Evolutionary conservation across 2,113 vertebrate species (phyloP), one percentile per base, ranked within the genome.

Genomic region (Ceratotherium simum): DNA sequence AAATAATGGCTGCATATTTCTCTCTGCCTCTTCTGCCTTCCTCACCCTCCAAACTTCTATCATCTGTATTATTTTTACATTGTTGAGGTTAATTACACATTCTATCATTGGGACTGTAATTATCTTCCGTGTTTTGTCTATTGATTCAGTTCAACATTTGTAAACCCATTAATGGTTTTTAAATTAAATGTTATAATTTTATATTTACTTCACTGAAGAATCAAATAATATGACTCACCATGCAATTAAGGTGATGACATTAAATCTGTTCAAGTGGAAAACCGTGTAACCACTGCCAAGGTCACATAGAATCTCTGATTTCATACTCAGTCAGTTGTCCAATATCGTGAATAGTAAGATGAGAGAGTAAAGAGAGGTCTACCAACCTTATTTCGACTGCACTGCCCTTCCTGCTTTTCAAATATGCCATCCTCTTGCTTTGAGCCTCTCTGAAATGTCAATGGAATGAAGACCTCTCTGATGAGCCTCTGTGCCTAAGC

Each of bases 111-210:
- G 31, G 80, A 60, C 13, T 96, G 13, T 75, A 95, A 88, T 94
- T 87, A 39, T 39, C 70, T 96, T 92, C 29, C 17, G 42, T 21
- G 56, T 78, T 96, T 95, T 76, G 13, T 72, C 56, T 90, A 79
- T 97, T 79, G 80, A 98, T 83, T 92, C 29, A 73, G 46, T 9
- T 6, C 67, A 89, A 51, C n/a, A 80, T 96, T 90, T 93, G 75
- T 73, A 95, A 98, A 96, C 80, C 39, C 25, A 78, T 31, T 69
- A 96, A 87, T 87, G 64, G 33, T 80, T 96, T 92, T 96, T 69
- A 83, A 95, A 88, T 79, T 80, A 31, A 79, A 60, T 56, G 31
- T 69, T 90, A 86, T 82, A 67, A 80, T 83, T 95, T 93, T 87
- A n/a, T 87, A 70, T 84, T 95, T 83, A 79, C 56, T 46, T 89